Percentiles rank a stretch among this genome's conserved stretches.
phyloP scores from a whole-genome alignment of 2,113 vertebrate species.

The Coturnix japonica region DNA sequence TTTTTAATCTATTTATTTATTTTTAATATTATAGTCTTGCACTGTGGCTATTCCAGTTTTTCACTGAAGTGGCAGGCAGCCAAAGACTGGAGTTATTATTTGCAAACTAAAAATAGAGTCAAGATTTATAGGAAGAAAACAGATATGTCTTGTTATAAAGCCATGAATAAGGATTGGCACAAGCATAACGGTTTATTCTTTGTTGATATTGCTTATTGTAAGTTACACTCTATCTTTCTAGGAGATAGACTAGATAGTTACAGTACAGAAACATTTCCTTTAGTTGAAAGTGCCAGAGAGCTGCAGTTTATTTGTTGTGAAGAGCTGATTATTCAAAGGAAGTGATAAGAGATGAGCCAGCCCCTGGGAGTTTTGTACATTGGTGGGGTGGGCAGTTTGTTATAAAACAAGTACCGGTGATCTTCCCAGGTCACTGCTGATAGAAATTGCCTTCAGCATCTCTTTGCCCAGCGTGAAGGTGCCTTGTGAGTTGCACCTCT shows the following conservation, averaged over 20 bases:
- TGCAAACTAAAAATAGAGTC: slow-evolving; percentile 85
- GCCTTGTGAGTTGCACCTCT: slow-evolving; percentile 5
- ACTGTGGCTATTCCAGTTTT: slow-evolving; percentile 74
- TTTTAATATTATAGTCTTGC: slow-evolving; percentile 62
- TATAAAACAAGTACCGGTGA: slow-evolving; percentile 12
- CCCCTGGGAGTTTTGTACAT: slow-evolving; percentile 51
- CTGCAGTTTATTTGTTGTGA: slow-evolving; percentile 72
- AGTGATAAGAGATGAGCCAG: slow-evolving; percentile 62
- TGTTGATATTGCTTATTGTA: slow-evolving; percentile 79
- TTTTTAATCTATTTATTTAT: background rate
- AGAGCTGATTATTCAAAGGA: slow-evolving; percentile 71
- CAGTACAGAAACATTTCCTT: slow-evolving; percentile 66
- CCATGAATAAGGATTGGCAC: slow-evolving; percentile 82
- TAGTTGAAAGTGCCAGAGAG: slow-evolving; percentile 50
- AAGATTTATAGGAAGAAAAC: slow-evolving; percentile 83
- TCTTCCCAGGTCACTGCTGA: slow-evolving; percentile 39
- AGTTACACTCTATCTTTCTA: slow-evolving; percentile 74
- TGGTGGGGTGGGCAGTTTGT: slow-evolving; percentile 31
- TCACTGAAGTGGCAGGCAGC: slow-evolving; percentile 81
- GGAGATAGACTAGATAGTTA: slow-evolving; percentile 71
- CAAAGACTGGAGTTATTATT: slow-evolving; percentile 82
- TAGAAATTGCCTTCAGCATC: slow-evolving; percentile 17
- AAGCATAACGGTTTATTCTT: slow-evolving; percentile 80
- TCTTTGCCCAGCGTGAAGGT: background rate
- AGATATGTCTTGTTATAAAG: slow-evolving; percentile 82